Conservation (phyloP, 2,888 invertebrate genomes). For the Oscheius onirici region DNA sequence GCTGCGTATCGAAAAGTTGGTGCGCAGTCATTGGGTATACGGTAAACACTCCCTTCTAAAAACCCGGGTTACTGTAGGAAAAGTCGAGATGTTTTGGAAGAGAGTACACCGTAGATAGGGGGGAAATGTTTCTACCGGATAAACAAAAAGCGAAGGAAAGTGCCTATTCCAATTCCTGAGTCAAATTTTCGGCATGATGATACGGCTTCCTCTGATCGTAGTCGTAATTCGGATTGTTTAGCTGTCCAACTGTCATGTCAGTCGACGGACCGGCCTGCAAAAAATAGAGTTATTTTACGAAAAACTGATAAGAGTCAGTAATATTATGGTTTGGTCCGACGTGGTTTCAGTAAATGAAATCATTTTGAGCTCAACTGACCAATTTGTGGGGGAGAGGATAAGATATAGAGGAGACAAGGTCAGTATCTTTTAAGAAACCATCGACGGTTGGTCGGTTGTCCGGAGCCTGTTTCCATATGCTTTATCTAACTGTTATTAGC, state of each 20-base stretch:
- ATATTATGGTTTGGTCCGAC: background rate
- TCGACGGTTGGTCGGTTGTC: too few species aligned
- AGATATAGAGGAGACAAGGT: too few species aligned
- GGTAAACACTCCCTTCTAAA: background rate
- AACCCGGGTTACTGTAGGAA: slow-evolving; percentile 9
- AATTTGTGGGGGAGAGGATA: too few species aligned
- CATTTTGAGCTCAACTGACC: too few species aligned
- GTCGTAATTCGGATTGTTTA: slow-evolving; percentile 94
- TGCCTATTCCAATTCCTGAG: slow-evolving; percentile 49
- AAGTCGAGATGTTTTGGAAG: slow-evolving; percentile 2
- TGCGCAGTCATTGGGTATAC: too few species aligned
- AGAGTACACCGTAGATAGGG: slow-evolving; percentile 19
- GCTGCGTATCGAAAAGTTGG: too few species aligned
- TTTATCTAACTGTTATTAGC: too few species aligned
- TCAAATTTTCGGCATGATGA: slow-evolving; percentile 75
- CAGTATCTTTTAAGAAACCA: too few species aligned
- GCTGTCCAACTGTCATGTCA: slow-evolving; percentile 79
- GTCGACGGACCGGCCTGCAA: slow-evolving; percentile 38
- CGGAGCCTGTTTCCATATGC: too few species aligned
- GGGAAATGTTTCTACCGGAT: slow-evolving; percentile 17
- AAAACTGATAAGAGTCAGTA: background rate
- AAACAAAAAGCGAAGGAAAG: background rate
- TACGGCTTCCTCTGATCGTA: slow-evolving; percentile 90
- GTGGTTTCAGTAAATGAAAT: too few species aligned
- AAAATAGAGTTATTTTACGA: background rate